Base-by-base conservation (phyloP, 2,888 invertebrate species). In the Dichetophora obliterata region DNA sequence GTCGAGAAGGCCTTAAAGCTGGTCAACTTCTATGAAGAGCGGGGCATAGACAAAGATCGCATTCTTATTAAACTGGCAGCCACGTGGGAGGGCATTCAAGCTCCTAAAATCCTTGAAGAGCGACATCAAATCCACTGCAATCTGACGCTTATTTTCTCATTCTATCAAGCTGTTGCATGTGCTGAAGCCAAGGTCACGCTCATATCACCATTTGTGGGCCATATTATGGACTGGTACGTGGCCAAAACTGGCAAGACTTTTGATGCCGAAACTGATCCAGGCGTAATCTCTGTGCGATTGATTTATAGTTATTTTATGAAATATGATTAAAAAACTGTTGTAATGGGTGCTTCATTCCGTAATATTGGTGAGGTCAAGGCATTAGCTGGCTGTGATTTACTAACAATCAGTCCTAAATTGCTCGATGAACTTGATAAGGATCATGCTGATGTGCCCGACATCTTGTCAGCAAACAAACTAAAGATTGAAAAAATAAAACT, bases 231-330 rank as follows among this genome's bases (percentile, higher is more conserved):
- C 89, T 99, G 99, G 99, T 94, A 95, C 89, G 95, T 98, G 3
- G 93, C 95, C 75, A 96, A 98, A 86, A 96, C 96, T 0, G 93
- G 93, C 59, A 93, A 94, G 84, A 91, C 92, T 0, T 99, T 93
- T 87, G 93, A 94, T 80, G 92, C 95, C 0, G 92, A 94, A 77
- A 95, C 97, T 77, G 99, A 99, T 90, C 99, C 99, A 0, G 99
- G 98, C 63, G 98, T 99, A 0, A 82, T 95, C 82, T 98, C 98
- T 5, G 99, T 99, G 1, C 96, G 96, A 0, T 93, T 94, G 84
- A 97, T 99, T 82, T 99, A 96, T 91, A 99, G 98, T 89, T 99
- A 99, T 89, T 99, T 98, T 91, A 99, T 99, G 91, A 98, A 98
- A 90, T 97, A 95, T 89, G 97, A 94, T 9, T 97, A 99, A 90